Conservation (phyloP, 2,888 invertebrate species). For the Yponomeuta plumbellus region DNA sequence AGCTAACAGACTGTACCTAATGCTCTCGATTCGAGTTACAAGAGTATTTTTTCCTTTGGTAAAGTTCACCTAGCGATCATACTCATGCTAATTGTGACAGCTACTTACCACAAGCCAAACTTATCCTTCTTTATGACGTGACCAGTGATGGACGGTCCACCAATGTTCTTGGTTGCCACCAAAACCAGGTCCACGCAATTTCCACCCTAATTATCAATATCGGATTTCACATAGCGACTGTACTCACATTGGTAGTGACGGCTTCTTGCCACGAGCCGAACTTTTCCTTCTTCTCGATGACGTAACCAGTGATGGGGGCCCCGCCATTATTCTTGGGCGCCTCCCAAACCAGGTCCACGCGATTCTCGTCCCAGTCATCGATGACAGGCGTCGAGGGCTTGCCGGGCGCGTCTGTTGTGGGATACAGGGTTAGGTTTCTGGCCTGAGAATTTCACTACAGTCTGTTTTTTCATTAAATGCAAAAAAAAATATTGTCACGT, state of each 20-base stretch:
- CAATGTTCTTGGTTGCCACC: conserved; percentile 86
- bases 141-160: conserved; percentile 88
- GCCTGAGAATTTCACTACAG: too few relatives aligned
- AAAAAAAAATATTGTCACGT: too few relatives aligned
- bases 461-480: too few relatives aligned
- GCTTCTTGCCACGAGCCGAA: conserved; percentile 90
- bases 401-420: conserved; percentile 81
- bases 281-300: conserved; percentile 93
- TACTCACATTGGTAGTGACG: conserved; percentile 80
- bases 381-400: conserved; percentile 92
- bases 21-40: too few relatives aligned
- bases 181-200: conserved; percentile 86
- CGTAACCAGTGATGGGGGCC: conserved; percentile 88
- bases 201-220: not conserved
- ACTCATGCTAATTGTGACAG: conserved; percentile 82
- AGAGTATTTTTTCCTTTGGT: too few relatives aligned
- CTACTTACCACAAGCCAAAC: conserved; percentile 89
- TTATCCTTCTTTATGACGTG: conserved; percentile 93
- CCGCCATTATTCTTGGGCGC: conserved; percentile 87
- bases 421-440: not conserved
- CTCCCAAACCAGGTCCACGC: conserved; percentile 90
- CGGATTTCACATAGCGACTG: too few relatives aligned
- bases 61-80: not conserved
- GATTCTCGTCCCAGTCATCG: conserved; percentile 92
- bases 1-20: too few relatives aligned